Base-by-base conservation (phyloP, 1,140 invertebrate species). In the Listronotus oregonensis region DNA sequence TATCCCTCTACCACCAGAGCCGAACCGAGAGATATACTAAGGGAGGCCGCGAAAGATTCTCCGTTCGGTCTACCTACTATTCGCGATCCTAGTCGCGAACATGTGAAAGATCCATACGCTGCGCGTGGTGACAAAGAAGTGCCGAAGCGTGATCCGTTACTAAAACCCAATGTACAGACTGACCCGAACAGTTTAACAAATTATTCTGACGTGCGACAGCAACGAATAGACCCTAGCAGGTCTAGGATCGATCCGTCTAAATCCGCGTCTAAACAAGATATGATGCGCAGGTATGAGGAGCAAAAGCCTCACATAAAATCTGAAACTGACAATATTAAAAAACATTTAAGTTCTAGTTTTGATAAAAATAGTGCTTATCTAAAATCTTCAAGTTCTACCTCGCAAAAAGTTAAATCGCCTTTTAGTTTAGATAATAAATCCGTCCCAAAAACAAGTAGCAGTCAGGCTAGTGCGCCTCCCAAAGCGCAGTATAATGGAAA, bases 341-440 rank as follows among this genome's bases (percentile, higher is more conserved):
- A 74, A 68, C 68, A 74, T 55, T 64, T 73, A 54, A 76, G 66
- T 71, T 58, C 65, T 40, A 64, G 64, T 55, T 55, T 64, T 39
- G 70, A 73, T 62, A 70, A 63, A 63, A 73, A 65, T 60, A 69
- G 46, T 64, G 47, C 49, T 63, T 71, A 70, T 58, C 50, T 68
- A 57, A 63, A 74, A 73, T 66, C 64, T 57, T 51, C 70, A 59
- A 71, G 71, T 62, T 68, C 71, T 77, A 76, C 75, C 72, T 77
- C 76, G 66, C 75, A 74, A 47, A 77, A 76, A 74, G 55, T 69
- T 44, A 78, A 75, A 52, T 73, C 74, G 68, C 72, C 74, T 70
- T 75, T 72, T 62, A 59, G 51, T 64, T 44, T 71, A 64, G 75
- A 77, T 66, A 61, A 66, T 58, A 78, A 78, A 70, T 76, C 74